Base-by-base conservation (phyloP, 2,113 vertebrate genomes). In the Corythornis cristatus region DNA sequence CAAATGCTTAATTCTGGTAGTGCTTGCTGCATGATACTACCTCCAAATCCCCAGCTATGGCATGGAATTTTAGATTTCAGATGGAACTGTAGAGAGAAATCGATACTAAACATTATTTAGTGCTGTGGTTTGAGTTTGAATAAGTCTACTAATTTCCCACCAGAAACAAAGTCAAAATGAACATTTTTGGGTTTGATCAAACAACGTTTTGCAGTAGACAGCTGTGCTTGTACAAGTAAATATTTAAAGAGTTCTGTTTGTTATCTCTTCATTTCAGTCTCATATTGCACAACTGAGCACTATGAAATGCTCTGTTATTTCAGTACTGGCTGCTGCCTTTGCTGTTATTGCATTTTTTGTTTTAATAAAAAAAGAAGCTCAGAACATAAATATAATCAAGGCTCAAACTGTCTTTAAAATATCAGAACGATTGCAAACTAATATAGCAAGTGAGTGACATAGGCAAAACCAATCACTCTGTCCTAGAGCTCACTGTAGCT, bases 201-300 rank as follows among this genome's bases (percentile, higher is more conserved):
- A 85, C 11, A 88, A 25, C 33, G 11, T 85, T 87, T 91, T 87
- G 83, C 64, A 95, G 73, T 66, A 85, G 66, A 68, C 22, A 93
- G 37, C 21, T 89, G 51, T 80, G 51, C 25, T 80, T 80, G 28
- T 54, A 75, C 86, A 86, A 93, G 78, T 40, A 84, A 89, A 72
- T 33, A 10, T 46, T 92, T 68, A 50, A 82, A 68, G 13, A 58
- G 50, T 50, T 70, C 53, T 79, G 51, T 46, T 94, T 91, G 62
- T n/a, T 89, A 62, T 89, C 93, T 82, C 62, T 57, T 75, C 51
- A 74, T 86, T 77, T 83, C 79, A 71, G 20, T n/a, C 56, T 83
- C 35, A 33, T 83, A 48, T 92, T 86, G 66, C 86, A 75, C 53
- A 77, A 88, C 14, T n/a, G 88, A 88, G 54, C 54, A 40, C 29